A percentile compares a stretch with the other conserved stretches of the same genome.
Conservation (phyloP, 2,888 invertebrate species). For the Drosophila leonis region DNA sequence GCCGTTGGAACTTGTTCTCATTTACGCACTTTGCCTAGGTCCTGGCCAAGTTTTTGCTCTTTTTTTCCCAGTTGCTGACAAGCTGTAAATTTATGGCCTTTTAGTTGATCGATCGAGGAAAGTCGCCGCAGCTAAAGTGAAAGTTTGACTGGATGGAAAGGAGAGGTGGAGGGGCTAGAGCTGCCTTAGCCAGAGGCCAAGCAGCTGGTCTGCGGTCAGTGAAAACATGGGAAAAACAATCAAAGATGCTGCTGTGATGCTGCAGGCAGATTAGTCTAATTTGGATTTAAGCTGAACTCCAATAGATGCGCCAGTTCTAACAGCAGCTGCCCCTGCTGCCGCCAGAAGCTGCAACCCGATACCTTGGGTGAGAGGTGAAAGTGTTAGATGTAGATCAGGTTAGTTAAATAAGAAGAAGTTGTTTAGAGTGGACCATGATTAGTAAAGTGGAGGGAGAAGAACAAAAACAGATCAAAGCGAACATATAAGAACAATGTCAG, state of each 20-base stretch:
- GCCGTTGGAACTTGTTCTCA: conserved; percentile 44
- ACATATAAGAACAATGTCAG: not conserved
- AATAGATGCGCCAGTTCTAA: conserved; percentile 19
- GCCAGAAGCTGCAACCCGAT: conserved; percentile 13
- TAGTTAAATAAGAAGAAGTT: conserved; percentile 37
- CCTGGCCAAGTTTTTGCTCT: conserved; percentile 5
- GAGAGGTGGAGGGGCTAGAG: not conserved
- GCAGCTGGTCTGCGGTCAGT: conserved; percentile 45
- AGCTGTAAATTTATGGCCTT: conserved; percentile 59
- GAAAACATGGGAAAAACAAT: conserved; percentile 56
- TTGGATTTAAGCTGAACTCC: conserved; percentile 22
- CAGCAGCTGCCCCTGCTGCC: conserved; percentile 14
- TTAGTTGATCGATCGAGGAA: conserved; percentile 48
- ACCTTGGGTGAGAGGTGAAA: conserved; percentile 59
- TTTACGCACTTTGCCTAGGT: conserved; percentile 9
- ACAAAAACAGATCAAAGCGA: not conserved
- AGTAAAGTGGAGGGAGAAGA: not conserved
- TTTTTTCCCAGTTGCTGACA: conserved; percentile 30
- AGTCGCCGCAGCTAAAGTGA: conserved; percentile 47
- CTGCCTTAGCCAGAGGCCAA: conserved; percentile 34
- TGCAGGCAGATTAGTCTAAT: conserved; percentile 39
- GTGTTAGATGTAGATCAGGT: conserved; percentile 51
- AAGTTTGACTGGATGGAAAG: conserved; percentile 38
- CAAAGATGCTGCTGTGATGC: conserved; percentile 21
- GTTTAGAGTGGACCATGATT: conserved; percentile 5